A percentile compares a stretch with the other conserved stretches of the same genome.
phyloP scores from a whole-genome alignment of 2,888 invertebrate species.

The Drosophila ustulata region DNA sequence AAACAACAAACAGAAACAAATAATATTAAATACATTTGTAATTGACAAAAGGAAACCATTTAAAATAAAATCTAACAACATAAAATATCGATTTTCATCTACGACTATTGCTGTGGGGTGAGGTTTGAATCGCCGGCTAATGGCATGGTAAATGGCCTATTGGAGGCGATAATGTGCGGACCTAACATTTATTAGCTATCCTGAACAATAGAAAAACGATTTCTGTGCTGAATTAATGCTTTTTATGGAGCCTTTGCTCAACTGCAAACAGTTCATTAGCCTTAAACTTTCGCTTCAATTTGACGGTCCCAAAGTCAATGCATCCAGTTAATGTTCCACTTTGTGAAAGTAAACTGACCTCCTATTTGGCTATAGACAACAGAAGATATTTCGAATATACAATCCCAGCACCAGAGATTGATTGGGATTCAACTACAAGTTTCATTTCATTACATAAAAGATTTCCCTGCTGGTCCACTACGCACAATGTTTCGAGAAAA shows the following conservation, averaged over 20 bases:
- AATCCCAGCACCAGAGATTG: no score
- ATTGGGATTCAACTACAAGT: no score
- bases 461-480: no score
- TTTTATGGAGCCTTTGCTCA: constrained; percentile 40
- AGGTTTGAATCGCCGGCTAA: constrained; percentile 16
- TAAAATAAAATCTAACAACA: constrained; percentile 75
- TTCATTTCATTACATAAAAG: no score
- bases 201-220: constrained; percentile 29
- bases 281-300: not conserved
- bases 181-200: constrained; percentile 26
- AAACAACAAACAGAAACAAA: constrained; percentile 59
- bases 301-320: not conserved
- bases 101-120: constrained; percentile 14
- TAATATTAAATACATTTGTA: constrained; percentile 77
- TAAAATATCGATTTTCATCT: constrained; percentile 45
- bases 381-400: not conserved
- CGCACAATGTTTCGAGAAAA: no score
- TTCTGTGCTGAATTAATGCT: constrained; percentile 16
- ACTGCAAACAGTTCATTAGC: constrained; percentile 32
- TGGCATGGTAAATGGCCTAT: constrained; percentile 46
- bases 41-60: constrained; percentile 71
- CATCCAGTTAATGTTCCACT: constrained; percentile 8
- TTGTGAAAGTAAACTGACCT: not conserved
- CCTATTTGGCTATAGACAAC: not conserved
- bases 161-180: constrained; percentile 36